phyloP scores from a whole-genome alignment of 2,113 vertebrate genomes.

The Polypterus bichir region DNA sequence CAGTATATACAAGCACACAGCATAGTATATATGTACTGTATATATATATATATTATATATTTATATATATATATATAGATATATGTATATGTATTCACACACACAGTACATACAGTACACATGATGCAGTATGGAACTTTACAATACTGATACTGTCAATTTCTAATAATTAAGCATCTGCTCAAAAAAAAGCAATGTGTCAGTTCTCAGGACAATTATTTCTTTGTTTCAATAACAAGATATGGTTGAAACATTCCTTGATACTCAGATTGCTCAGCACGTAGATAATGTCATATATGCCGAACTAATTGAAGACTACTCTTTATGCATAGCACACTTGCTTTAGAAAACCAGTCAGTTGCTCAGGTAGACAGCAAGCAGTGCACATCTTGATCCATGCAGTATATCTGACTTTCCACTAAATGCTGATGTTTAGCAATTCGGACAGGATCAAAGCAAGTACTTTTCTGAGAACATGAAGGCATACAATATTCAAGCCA shows the following conservation, averaged over 20 bases:
- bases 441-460: slow-evolving; percentile 7
- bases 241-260: slow-evolving; percentile 28
- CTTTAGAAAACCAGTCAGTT: slow-evolving; percentile 35
- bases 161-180: slow-evolving; percentile 19
- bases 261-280: slow-evolving; percentile 29
- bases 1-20: no score
- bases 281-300: slow-evolving; percentile 36
- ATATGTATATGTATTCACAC: slow-evolving; percentile 26
- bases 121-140: slow-evolving; percentile 40
- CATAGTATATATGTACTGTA: no score
- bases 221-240: slow-evolving; percentile 26
- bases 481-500: no score
- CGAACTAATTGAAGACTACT: slow-evolving; percentile 36
- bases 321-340: slow-evolving; percentile 28
- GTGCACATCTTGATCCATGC: slow-evolving; percentile 40
- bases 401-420: slow-evolving; percentile 37
- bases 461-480: no score
- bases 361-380: slow-evolving; percentile 43
- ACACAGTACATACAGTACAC: slow-evolving; percentile 25
- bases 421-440: slow-evolving; percentile 38
- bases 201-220: slow-evolving; percentile 26
- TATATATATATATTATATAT: no score
- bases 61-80: no score
- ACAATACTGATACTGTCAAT: slow-evolving; percentile 28
- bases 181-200: slow-evolving; percentile 14